A percentile compares a stretch with the other conserved stretches of the same genome.
phyloP scores from a whole-genome alignment of 2,888 invertebrate genomes.

The Amblyteles armatorius region DNA sequence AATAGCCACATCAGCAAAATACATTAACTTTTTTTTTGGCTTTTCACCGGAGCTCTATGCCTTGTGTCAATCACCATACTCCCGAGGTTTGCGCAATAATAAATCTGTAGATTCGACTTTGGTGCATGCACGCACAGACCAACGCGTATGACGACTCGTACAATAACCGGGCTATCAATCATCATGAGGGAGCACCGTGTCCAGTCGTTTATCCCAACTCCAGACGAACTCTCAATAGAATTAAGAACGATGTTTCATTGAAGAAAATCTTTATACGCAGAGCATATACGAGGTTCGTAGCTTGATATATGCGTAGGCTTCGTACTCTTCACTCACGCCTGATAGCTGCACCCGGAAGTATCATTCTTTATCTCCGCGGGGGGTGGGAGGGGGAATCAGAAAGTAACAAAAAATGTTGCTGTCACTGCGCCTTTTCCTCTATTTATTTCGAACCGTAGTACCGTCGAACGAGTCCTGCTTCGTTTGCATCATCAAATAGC shows the following conservation, averaged over 20 bases:
- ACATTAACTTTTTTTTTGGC: neutral
- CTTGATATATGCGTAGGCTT: neutral
- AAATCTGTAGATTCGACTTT: neutral
- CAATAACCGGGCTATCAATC: constrained; percentile 45
- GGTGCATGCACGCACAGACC: constrained; percentile 1
- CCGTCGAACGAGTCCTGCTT: constrained; percentile 48
- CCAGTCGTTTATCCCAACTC: constrained; percentile 28
- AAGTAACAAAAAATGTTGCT: neutral
- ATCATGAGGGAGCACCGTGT: constrained; percentile 19
- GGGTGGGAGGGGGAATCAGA: neutral
- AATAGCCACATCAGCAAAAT: too few species aligned
- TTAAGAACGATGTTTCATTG: constrained; percentile 22
- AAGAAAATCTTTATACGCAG: constrained; percentile 19
- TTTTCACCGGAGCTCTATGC: neutral
- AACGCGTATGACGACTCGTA: neutral
- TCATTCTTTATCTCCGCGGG: neutral
- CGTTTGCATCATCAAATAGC: constrained; percentile 62
- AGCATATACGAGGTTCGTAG: neutral
- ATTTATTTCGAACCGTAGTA: neutral
- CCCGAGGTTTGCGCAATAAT: neutral
- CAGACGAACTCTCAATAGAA: constrained; percentile 37
- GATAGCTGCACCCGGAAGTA: neutral
- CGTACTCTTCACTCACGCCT: neutral
- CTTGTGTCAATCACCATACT: neutral
- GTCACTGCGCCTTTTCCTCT: neutral